Percentiles rank a stretch among this genome's conserved stretches.
These are phyloP conservation scores for Globia sparganii DNA, from an alignment of 2,888 invertebrate species.

Conservation along the genomic window DNA sequence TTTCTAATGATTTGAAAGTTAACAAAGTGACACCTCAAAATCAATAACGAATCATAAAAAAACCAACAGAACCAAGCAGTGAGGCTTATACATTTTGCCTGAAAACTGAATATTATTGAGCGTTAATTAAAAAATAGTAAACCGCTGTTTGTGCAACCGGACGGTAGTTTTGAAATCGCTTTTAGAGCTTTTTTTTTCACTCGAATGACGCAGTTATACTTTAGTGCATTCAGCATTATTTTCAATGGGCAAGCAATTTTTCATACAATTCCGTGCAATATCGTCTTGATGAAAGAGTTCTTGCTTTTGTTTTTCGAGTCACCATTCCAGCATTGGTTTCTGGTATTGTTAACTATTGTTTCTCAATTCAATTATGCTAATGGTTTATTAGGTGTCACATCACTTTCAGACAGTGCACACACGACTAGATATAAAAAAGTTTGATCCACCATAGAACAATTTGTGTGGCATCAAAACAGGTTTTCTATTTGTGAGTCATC, in stretches of 20 bases:
- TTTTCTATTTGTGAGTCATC: neutral
- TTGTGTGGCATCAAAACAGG: neutral
- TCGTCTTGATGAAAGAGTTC: conserved; percentile 33
- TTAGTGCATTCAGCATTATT: conserved; percentile 42
- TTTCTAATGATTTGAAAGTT: neutral
- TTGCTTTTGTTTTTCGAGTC: conserved; percentile 8
- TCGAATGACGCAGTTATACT: conserved; percentile 23
- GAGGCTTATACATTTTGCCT: neutral
- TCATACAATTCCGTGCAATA: conserved; percentile 38
- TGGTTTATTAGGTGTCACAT: neutral
- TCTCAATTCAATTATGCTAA: neutral
- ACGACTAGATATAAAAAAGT: neutral
- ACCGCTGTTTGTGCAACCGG: conserved; percentile 18
- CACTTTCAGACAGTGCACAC: neutral
- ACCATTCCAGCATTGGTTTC: neutral
- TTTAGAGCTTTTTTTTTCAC: conserved; percentile 18
- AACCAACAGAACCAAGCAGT: neutral
- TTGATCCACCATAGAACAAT: neutral
- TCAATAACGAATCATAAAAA: neutral
- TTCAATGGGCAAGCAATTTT: conserved; percentile 59
- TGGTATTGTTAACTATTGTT: neutral
- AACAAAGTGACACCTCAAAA: no score
- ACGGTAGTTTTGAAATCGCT: conserved; percentile 28
- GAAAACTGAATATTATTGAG: conserved; percentile 13
- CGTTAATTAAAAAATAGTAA: conserved; percentile 12